Percentiles rank a stretch among this genome's conserved stretches.
phyloP scores from a whole-genome alignment of 2,888 invertebrate genomes.

The Microplitis deprimator region DNA sequence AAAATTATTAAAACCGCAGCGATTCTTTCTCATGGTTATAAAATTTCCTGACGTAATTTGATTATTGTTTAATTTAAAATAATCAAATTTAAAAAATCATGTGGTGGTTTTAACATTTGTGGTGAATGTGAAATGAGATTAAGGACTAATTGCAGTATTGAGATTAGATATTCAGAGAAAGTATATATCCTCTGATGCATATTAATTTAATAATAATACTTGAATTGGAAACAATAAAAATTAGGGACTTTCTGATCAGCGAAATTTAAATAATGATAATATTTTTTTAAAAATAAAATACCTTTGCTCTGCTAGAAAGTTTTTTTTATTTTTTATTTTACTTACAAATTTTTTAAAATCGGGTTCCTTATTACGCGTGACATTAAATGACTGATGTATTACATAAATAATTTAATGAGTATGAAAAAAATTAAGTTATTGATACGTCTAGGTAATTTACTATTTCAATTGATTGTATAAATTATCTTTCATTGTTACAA shows the following conservation, averaged over 20 bases:
- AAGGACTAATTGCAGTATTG: slow-evolving; percentile 29
- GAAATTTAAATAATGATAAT: not conserved
- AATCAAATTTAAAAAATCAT: not conserved
- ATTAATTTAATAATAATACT: slow-evolving; percentile 36
- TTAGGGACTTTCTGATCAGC: slow-evolving; percentile 26
- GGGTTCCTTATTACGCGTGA: not conserved
- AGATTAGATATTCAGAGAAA: slow-evolving; percentile 21
- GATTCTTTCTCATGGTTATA: slow-evolving; percentile 21
- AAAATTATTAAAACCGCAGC: not conserved
- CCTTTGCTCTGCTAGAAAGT: slow-evolving; percentile 40
- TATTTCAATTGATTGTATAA: not conserved
- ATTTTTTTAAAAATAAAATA: not conserved
- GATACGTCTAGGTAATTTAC: not conserved
- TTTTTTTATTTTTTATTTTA: slow-evolving; percentile 37
- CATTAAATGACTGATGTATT: not conserved
- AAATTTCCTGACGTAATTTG: slow-evolving; percentile 28
- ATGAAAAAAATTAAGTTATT: not conserved
- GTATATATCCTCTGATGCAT: slow-evolving; percentile 34
- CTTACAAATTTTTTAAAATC: not conserved
- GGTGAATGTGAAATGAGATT: slow-evolving; percentile 33
- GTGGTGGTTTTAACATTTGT: slow-evolving; percentile 6
- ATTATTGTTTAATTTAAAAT: slow-evolving; percentile 5
- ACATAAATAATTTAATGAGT: not conserved
- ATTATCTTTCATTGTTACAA: not conserved
- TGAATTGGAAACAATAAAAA: slow-evolving; percentile 29